Evolutionary conservation across 37 sponge, comb jelly and placozoan species (phyloP).

Genomic region (Chondrilla cf. caribensis): DNA sequence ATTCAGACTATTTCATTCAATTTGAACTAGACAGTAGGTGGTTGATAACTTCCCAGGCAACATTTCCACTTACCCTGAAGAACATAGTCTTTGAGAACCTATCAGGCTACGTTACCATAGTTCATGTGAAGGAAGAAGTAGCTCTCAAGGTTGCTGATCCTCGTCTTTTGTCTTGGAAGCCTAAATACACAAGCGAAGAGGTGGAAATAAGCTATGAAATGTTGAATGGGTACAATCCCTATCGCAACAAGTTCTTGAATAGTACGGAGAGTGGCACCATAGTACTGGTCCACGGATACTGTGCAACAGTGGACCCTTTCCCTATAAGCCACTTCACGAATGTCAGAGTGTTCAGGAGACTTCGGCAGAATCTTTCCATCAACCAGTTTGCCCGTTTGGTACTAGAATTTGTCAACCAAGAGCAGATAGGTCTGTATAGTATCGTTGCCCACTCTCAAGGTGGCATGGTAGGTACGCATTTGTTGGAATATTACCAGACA

Average conservation of each 20-base stretch:
- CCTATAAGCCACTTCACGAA: slow-evolving; percentile 16
- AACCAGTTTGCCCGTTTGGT: slow-evolving; percentile 16
- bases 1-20: not conserved
- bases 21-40: slow-evolving; percentile 22
- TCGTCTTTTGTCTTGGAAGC: not conserved
- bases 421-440: slow-evolving; percentile 6
- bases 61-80: not conserved
- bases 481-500: slow-evolving; percentile 8
- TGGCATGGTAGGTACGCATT: slow-evolving; percentile 27
- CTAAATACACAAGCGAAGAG: not conserved
- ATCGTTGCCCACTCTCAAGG: slow-evolving; percentile 48
- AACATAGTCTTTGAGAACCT: not conserved
- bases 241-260: not conserved
- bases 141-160: not conserved
- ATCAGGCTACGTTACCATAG: not conserved
- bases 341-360: not conserved
- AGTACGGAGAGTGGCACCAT: not conserved
- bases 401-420: not conserved
- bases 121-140: not conserved
- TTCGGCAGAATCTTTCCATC: not conserved
- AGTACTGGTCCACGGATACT: slow-evolving; percentile 37
- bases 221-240: slow-evolving; percentile 13
- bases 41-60: not conserved
- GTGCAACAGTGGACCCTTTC: not conserved
- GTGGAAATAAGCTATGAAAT: slow-evolving; percentile 11